Evolutionary conservation across 2,888 invertebrate genomes (phyloP).

Genomic region (Coecobrya sp.): DNA sequence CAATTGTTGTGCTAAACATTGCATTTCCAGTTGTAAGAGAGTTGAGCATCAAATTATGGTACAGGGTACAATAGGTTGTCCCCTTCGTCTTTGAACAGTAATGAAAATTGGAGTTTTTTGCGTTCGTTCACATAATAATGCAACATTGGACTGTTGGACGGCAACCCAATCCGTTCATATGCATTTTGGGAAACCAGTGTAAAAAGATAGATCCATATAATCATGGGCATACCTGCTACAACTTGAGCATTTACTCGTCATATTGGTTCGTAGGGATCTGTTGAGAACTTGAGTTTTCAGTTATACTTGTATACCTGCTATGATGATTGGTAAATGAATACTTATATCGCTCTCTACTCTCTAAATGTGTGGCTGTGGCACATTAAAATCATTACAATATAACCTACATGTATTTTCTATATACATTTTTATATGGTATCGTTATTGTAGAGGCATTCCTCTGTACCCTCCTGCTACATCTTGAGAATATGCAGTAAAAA

Average conservation of each 20-base stretch:
- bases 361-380: not conserved
- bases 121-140: conserved; percentile 58
- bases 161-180: conserved; percentile 50
- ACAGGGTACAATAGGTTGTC: conserved; percentile 76
- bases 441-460: not conserved
- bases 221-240: not conserved
- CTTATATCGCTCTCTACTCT: not conserved
- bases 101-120: conserved; percentile 72
- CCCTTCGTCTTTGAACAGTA: conserved; percentile 78
- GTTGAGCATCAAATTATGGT: conserved; percentile 70
- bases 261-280: not conserved
- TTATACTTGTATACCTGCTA: conserved; percentile 15
- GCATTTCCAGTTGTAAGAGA: conserved; percentile 45
- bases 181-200: conserved; percentile 10
- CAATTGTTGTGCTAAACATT: conserved; percentile 56
- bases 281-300: conserved; percentile 10
- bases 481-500: not conserved
- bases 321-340: conserved; percentile 5
- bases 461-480: not conserved
- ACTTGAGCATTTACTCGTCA: not conserved
- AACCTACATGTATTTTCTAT: not conserved
- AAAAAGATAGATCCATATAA: not conserved
- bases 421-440: not conserved
- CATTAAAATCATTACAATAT: not conserved
- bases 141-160: conserved; percentile 60